Base-by-base conservation (phyloP, 2,888 invertebrate species). In the Tetragonula carbonaria region DNA sequence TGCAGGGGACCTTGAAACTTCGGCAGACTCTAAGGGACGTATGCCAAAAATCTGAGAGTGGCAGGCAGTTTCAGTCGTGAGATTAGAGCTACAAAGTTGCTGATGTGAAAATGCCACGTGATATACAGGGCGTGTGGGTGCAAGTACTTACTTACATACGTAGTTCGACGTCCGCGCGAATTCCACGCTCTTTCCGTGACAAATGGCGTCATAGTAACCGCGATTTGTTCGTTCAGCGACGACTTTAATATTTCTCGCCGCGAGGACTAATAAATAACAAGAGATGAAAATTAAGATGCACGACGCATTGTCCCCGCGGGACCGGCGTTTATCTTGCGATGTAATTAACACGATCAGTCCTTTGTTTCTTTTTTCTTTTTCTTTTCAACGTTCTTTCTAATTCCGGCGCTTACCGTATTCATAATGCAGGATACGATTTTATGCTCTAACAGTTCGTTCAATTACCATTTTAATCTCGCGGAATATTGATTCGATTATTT, bases 241-340 rank as follows among this genome's bases (percentile, higher is more conserved):
- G 74, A 79, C 74, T 86, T 78, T 87, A 79, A 84, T 82, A 76
- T 33, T 33, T 33, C 33, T 78, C 80, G 67, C 84, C 79, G 81
- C 83, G 85, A 78, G 71, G 57, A 51, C 67, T 88, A 87, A 84
- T 82, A 1, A 45, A 45, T 1, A 8, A 65, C 65, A 77, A 68
- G 74, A 80, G 88, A 87, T 82, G 74, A 80, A 82, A 88, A 86
- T 88, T 88, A 86, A 88, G 88, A 85, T 76, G 80, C 79, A 62
- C 81, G 68, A 21, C 59, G 72, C 74, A 70, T 74, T 65, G 72
- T 57, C 76, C 74, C 76, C 62, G 59, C 59, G 81, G 73, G 82
- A 85, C 80, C 74, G 72, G 67, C 83, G 70, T 68, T 81, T 78
- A 59, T 23, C 79, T 79, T 74, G 78, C 84, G 84, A 85, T 74